Conservation (phyloP, 1,140 invertebrate genomes). For the Ganaspis sp. region DNA sequence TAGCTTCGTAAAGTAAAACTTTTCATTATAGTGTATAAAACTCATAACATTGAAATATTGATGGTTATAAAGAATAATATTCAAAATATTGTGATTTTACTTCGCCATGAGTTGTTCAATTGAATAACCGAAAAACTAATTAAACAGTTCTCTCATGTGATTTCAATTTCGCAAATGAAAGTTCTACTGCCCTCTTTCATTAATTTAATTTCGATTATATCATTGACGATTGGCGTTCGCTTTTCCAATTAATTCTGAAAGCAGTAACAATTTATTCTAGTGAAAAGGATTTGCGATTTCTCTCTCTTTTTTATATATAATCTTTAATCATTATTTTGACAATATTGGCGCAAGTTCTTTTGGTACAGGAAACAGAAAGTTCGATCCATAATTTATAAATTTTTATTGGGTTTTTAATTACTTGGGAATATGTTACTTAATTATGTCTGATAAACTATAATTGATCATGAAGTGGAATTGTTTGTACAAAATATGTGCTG, state of each 20-base stretch:
- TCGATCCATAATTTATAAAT: too few relatives aligned
- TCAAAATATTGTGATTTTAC: background rate
- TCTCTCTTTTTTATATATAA: background rate
- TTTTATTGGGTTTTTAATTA: too few relatives aligned
- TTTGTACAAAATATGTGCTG: too few relatives aligned
- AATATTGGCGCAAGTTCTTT: too few relatives aligned
- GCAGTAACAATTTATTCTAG: background rate
- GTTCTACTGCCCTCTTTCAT: background rate
- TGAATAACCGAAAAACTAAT: slow-evolving; percentile 11
- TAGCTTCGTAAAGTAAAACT: background rate
- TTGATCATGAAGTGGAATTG: too few relatives aligned
- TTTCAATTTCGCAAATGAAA: slow-evolving; percentile 6
- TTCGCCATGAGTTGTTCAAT: background rate
- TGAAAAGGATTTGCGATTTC: background rate
- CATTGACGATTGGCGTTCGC: background rate
- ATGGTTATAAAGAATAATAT: background rate
- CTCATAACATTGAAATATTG: background rate
- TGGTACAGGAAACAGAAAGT: too few relatives aligned
- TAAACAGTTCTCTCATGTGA: slow-evolving; percentile 1
- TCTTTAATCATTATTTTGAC: background rate
- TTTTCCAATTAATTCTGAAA: slow-evolving; percentile 8
- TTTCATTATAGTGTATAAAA: background rate
- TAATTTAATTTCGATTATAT: background rate
- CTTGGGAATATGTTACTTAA: too few relatives aligned
- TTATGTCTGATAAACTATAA: too few relatives aligned